Evolutionary conservation across 2,888 invertebrate genomes (phyloP).

Genomic region (Clanis bilineata): DNA sequence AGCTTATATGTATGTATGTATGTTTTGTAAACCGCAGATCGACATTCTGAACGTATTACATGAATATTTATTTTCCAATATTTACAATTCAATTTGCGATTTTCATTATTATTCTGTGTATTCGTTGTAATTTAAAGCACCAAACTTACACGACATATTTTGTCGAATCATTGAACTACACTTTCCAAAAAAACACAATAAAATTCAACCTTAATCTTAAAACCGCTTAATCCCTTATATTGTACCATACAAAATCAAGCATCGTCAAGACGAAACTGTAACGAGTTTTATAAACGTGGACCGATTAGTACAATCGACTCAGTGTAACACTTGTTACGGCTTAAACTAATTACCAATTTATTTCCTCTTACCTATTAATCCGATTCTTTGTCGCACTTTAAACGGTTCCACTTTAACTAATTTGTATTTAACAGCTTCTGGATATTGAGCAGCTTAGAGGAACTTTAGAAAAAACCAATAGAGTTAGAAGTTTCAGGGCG

Average conservation of each 20-base stretch:
- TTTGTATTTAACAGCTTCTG: not conserved
- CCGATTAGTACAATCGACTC: slow-evolving; percentile 49
- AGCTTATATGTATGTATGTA: too few relatives aligned
- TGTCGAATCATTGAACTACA: too few relatives aligned
- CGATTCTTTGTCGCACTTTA: slow-evolving; percentile 4
- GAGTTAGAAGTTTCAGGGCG: too few relatives aligned
- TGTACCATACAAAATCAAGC: slow-evolving; percentile 31
- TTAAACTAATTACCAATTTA: slow-evolving; percentile 3
- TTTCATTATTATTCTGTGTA: too few relatives aligned
- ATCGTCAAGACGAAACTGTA: slow-evolving; percentile 47
- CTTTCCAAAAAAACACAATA: not conserved
- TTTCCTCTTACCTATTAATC: not conserved
- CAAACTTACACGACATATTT: too few relatives aligned
- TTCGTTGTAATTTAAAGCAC: too few relatives aligned
- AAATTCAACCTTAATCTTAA: not conserved
- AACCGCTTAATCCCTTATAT: slow-evolving; percentile 24
- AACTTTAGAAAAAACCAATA: too few relatives aligned
- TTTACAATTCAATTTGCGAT: too few relatives aligned
- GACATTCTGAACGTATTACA: too few relatives aligned
- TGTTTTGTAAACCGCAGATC: too few relatives aligned
- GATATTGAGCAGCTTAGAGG: not conserved
- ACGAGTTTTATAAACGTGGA: slow-evolving; percentile 58
- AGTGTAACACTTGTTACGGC: not conserved
- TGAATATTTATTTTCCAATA: too few relatives aligned
- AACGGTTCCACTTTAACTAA: not conserved